A percentile compares a stretch with the other conserved stretches of the same genome.
These are phyloP conservation scores for Pachliopta kotzebuea DNA, from an alignment of 2,888 invertebrate genomes.

Conservation along the genomic window DNA sequence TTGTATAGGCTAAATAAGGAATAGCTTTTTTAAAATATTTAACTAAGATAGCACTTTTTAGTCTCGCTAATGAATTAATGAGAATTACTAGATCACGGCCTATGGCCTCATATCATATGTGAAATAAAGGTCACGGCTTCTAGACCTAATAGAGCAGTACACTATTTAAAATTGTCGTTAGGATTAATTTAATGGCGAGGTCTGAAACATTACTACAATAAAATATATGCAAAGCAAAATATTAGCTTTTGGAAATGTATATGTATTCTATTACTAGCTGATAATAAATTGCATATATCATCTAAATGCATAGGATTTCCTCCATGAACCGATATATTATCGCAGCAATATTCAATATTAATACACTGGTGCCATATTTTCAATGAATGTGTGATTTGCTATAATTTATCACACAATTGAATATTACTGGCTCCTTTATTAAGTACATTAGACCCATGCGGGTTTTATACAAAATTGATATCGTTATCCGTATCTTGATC, in stretches of 20 bases:
- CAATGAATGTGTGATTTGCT: constrained; percentile 56
- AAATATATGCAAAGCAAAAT: not conserved
- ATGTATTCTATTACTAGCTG: too few species aligned
- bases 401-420: constrained; percentile 55
- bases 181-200: constrained; percentile 3
- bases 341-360: not conserved
- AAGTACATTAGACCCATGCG: constrained; percentile 64
- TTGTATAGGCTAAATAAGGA: not conserved
- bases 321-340: not conserved
- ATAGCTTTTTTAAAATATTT: not conserved
- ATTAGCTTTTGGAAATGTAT: not conserved
- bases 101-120: constrained; percentile 28
- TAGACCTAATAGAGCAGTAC: constrained; percentile 23
- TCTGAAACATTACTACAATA: not conserved
- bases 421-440: constrained; percentile 63
- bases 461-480: constrained; percentile 40
- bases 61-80: constrained; percentile 16
- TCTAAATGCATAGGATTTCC: not conserved
- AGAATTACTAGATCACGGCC: constrained; percentile 29
- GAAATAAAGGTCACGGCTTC: constrained; percentile 33
- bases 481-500: constrained; percentile 22
- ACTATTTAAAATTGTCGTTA: constrained; percentile 30
- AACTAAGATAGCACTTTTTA: not conserved
- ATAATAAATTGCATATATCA: not conserved
- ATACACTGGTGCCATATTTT: constrained; percentile 39